These are phyloP conservation scores for Strix occidentalis DNA, from an alignment of 2,797 vertebrate species.

Conservation along the genomic window DNA sequence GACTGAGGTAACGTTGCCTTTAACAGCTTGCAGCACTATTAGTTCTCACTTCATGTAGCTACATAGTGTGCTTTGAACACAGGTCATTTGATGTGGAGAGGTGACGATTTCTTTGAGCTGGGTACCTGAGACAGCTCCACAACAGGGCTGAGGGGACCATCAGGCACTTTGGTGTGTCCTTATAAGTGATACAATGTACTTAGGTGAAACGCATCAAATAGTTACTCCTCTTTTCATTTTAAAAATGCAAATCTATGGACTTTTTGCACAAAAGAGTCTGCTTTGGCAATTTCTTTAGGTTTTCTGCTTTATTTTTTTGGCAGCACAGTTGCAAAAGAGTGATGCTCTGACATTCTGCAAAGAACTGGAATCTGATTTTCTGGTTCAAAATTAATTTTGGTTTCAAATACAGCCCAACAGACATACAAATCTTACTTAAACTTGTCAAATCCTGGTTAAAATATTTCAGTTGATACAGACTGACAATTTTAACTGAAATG, in stretches of 20 bases:
- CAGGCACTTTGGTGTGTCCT: background rate
- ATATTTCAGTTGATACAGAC: background rate
- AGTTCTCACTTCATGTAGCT: background rate
- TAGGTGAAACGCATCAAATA: background rate
- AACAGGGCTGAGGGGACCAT: background rate
- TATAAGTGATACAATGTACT: no score
- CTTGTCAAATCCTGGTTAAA: constrained; percentile 18
- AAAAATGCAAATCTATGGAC: background rate
- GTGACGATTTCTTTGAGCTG: background rate
- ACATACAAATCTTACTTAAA: constrained; percentile 56
- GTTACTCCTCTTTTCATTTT: background rate
- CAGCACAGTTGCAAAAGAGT: background rate
- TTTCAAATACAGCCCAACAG: background rate
- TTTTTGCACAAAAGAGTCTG: background rate
- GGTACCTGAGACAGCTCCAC: background rate
- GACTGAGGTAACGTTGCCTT: background rate
- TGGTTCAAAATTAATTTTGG: constrained; percentile 23
- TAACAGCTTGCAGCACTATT: background rate
- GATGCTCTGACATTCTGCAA: constrained; percentile 28
- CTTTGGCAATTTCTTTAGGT: background rate
- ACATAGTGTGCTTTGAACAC: background rate
- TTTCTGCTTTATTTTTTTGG: background rate
- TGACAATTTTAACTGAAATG: constrained; percentile 23
- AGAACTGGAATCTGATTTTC: constrained; percentile 30
- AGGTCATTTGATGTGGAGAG: background rate